A percentile compares a stretch with the other conserved stretches of the same genome.
Evolutionary conservation across 2,797 vertebrate genomes (phyloP).

Genomic region (Eulemur albifrons): DNA sequence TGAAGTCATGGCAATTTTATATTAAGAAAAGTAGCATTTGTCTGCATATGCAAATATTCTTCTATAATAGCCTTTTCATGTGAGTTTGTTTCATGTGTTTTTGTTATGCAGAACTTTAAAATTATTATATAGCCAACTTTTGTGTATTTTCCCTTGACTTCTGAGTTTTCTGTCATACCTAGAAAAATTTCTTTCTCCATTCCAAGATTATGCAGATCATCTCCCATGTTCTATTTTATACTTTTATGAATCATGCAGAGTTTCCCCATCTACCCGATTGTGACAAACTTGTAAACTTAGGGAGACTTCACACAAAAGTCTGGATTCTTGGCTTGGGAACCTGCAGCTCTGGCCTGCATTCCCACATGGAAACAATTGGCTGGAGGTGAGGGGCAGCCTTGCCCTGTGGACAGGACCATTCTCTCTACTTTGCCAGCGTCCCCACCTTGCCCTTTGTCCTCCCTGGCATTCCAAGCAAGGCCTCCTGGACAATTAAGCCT

Average conservation of each 20-base stretch:
- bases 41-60: not conserved
- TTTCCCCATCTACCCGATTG: not conserved
- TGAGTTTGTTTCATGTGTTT: not conserved
- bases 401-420: not conserved
- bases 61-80: not conserved
- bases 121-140: not conserved
- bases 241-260: not conserved
- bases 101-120: not conserved
- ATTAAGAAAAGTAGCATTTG: not conserved
- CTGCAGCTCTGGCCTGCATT: not conserved
- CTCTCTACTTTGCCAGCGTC: not conserved
- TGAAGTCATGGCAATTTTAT: not conserved
- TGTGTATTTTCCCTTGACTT: not conserved
- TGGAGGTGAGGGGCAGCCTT: not conserved
- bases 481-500: not conserved
- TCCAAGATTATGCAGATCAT: not conserved
- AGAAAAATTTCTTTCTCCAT: not conserved
- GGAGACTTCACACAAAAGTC: not conserved
- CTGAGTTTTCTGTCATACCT: not conserved
- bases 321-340: not conserved
- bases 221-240: not conserved
- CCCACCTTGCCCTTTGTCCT: constrained; percentile 11
- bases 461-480: not conserved
- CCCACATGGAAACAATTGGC: not conserved
- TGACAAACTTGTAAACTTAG: not conserved